A percentile compares a stretch with the other conserved stretches of the same genome.
These are phyloP conservation scores for Halotydeus destructor DNA, from an alignment of 1,140 invertebrate genomes.

Conservation along the genomic window DNA sequence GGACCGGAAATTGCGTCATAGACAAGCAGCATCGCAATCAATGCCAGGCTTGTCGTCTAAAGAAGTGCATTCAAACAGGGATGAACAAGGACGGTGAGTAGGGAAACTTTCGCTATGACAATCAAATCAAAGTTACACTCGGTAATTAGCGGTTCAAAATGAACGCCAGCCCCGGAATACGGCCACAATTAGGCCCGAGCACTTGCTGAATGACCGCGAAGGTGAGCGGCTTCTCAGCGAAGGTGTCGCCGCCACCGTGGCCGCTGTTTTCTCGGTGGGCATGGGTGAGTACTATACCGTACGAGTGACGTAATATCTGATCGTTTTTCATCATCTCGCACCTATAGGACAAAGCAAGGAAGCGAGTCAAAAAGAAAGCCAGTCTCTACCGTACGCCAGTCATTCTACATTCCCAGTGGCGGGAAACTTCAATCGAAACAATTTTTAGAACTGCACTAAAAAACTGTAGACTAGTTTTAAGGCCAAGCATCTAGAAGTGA, in stretches of 20 bases:
- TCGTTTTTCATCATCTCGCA: too few relatives aligned
- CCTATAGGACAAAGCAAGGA: too few relatives aligned
- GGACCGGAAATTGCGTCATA: slow-evolving; percentile 80
- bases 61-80: slow-evolving; percentile 94
- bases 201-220: slow-evolving; percentile 71
- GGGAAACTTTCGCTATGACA: neutral
- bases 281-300: too few relatives aligned
- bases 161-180: slow-evolving; percentile 95
- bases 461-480: too few relatives aligned
- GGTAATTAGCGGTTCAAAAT: slow-evolving; percentile 82
- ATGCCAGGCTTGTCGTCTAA: slow-evolving; percentile 88
- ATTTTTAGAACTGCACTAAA: too few relatives aligned
- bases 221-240: slow-evolving; percentile 46
- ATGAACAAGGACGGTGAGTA: slow-evolving; percentile 95
- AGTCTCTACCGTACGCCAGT: too few relatives aligned
- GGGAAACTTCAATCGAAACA: too few relatives aligned
- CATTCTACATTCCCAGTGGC: too few relatives aligned
- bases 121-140: neutral
- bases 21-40: slow-evolving; percentile 98
- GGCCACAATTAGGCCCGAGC: slow-evolving; percentile 85
- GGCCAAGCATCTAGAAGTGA: too few relatives aligned
- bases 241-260: slow-evolving; percentile 50
- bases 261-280: slow-evolving; percentile 35
- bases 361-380: too few relatives aligned
- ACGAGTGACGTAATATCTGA: too few relatives aligned